Percentiles rank a stretch among this genome's conserved stretches.
phyloP scores from a whole-genome alignment of 2,113 vertebrate species.

The Manacus vitellinus region DNA sequence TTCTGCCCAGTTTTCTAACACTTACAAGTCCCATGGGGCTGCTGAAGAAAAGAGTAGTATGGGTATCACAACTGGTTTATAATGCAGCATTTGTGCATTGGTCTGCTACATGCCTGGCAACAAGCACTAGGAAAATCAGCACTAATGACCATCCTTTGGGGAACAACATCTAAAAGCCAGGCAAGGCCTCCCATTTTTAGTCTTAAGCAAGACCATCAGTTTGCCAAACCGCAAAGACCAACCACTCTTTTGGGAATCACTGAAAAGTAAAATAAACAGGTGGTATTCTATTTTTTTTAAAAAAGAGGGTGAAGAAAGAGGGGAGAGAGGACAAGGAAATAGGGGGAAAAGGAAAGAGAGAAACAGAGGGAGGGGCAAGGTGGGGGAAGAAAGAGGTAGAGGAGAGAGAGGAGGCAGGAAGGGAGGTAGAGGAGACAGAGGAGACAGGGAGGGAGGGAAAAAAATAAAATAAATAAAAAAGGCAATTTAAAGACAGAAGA shows the following conservation, averaged over 20 bases:
- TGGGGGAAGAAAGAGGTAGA: neutral
- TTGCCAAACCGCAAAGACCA: neutral
- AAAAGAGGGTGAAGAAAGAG: neutral
- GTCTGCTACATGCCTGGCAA: neutral
- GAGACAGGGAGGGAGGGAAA: neutral
- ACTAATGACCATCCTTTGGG: neutral
- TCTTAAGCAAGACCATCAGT: neutral
- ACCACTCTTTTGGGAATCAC: neutral
- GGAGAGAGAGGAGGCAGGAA: neutral
- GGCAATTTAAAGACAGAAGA: neutral
- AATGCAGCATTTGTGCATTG: neutral
- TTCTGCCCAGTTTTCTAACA: neutral
- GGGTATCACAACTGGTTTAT: neutral
- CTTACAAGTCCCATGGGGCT: neutral
- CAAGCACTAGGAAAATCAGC: neutral
- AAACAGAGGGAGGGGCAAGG: neutral
- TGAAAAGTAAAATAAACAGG: neutral
- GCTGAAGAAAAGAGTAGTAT: neutral
- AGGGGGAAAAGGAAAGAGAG: neutral
- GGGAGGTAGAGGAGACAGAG: neutral
- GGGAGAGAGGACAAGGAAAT: rapidly evolving
- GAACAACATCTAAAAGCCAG: neutral
- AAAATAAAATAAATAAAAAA: neutral
- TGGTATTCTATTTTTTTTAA: neutral
- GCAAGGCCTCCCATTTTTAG: neutral